Evolutionary conservation across 1,140 invertebrate genomes (phyloP).

Genomic region (Heliothis subflexa): DNA sequence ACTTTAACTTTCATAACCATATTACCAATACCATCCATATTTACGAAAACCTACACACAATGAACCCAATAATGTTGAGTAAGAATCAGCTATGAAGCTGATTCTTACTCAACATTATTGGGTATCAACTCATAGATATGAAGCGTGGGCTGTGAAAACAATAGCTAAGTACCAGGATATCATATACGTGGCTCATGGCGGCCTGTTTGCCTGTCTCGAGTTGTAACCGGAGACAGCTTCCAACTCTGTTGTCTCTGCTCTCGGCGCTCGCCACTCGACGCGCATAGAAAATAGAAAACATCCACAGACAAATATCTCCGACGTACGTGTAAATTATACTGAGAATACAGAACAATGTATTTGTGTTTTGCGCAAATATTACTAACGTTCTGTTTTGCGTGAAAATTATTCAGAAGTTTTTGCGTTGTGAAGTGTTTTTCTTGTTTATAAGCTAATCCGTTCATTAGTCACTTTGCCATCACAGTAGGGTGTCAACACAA

Average conservation of each 20-base stretch:
- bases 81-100: no score
- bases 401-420: constrained; percentile 1
- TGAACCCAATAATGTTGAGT: no score
- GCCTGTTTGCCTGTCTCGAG: constrained; percentile 65
- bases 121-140: background rate
- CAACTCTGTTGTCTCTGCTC: constrained; percentile 69
- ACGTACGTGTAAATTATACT: constrained; percentile 19
- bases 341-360: constrained; percentile 4
- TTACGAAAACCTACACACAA: no score
- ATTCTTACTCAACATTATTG: background rate
- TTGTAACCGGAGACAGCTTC: constrained; percentile 72
- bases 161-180: constrained; percentile 48
- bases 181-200: constrained; percentile 42
- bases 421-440: background rate
- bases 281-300: constrained; percentile 39
- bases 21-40: no score
- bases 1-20: no score
- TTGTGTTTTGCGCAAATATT: constrained; percentile 21
- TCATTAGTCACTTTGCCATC: no score
- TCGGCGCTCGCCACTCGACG: constrained; percentile 53
- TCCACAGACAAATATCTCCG: constrained; percentile 17
- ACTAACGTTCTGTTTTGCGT: background rate
- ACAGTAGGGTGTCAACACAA: no score
- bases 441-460: background rate
- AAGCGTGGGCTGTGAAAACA: constrained; percentile 38